phyloP scores from a whole-genome alignment of 2,888 invertebrate genomes.

The Sicus ferrugineus region DNA sequence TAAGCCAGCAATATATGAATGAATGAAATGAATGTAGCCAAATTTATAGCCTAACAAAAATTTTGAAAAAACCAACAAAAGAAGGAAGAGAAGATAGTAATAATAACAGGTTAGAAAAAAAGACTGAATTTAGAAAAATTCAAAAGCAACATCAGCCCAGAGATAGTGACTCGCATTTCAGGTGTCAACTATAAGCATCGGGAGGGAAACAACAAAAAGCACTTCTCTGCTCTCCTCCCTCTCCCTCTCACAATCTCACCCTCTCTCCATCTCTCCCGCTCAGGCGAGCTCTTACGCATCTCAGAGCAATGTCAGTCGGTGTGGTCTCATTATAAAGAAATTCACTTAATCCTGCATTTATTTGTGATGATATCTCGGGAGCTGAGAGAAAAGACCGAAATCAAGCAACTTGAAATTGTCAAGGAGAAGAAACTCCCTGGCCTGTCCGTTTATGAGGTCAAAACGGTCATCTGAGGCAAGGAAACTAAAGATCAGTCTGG shows the following conservation, averaged over 20 bases:
- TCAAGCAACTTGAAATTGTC: not conserved
- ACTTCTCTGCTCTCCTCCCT: not conserved
- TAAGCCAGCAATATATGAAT: not conserved
- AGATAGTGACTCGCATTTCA: constrained; percentile 15
- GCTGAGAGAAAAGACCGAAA: not conserved
- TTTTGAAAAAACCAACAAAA: not conserved
- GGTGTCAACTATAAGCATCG: constrained; percentile 31
- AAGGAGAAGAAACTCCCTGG: not conserved
- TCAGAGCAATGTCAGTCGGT: constrained; percentile 5
- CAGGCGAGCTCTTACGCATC: not conserved
- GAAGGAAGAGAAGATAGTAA: not conserved
- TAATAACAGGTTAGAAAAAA: constrained; percentile 5
- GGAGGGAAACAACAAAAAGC: not conserved
- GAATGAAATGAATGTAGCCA: not conserved
- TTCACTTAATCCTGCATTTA: constrained; percentile 29
- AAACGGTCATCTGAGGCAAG: not conserved
- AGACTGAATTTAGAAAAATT: not conserved
- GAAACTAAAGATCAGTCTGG: not conserved
- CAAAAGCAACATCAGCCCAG: not conserved
- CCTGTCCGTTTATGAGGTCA: not conserved
- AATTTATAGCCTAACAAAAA: constrained; percentile 1
- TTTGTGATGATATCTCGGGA: constrained; percentile 20
- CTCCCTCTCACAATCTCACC: not conserved
- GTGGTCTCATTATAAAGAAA: constrained; percentile 32
- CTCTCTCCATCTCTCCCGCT: too few species aligned